A percentile compares a stretch with the other conserved stretches of the same genome.
Evolutionary conservation across 2,797 vertebrate species (phyloP).

Genomic region (Melopsittacus undulatus): DNA sequence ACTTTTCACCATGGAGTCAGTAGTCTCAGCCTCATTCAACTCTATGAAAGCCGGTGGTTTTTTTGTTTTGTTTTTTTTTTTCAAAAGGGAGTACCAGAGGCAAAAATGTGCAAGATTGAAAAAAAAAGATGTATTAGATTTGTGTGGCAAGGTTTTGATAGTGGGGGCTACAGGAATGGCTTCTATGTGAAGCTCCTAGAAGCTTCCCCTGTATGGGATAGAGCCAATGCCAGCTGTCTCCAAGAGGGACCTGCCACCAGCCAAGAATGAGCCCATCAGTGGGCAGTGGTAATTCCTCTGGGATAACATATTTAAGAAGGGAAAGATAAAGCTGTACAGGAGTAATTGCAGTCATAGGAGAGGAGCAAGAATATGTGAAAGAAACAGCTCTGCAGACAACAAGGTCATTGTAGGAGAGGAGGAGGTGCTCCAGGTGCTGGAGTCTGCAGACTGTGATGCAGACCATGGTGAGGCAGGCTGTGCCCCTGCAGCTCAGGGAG

Average conservation of each 20-base stretch:
- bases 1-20: constrained; percentile 33
- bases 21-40: constrained; percentile 25
- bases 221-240: neutral
- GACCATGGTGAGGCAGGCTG: neutral
- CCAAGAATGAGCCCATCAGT: neutral
- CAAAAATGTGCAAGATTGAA: neutral
- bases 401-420: neutral
- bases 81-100: neutral
- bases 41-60: neutral
- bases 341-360: neutral
- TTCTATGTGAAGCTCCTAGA: neutral
- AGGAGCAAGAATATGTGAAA: neutral
- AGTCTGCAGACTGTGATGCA: too few relatives aligned
- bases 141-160: neutral
- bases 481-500: neutral
- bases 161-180: neutral
- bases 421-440: neutral
- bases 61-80: neutral
- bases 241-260: fast-evolving
- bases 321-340: neutral
- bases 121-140: neutral
- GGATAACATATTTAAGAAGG: neutral
- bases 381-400: neutral
- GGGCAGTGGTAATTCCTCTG: neutral
- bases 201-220: neutral